These are phyloP conservation scores for Astyanax mexicanus DNA, from an alignment of 2,797 vertebrate species.

Conservation along the genomic window DNA sequence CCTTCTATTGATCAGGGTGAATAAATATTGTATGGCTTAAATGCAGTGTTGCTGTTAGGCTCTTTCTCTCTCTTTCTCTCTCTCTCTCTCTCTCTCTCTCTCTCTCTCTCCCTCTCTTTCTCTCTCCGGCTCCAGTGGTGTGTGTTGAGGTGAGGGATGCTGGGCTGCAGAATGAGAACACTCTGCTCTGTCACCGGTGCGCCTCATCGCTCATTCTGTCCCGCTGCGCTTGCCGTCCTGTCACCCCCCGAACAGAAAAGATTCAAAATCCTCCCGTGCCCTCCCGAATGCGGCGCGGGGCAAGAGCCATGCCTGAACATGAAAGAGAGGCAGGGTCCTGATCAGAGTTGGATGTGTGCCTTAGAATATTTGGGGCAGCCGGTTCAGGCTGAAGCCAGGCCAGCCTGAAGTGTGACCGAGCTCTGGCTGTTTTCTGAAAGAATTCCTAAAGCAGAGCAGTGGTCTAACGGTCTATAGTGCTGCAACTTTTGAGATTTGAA, in stretches of 20 bases:
- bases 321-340: conserved; percentile 27
- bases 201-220: conserved; percentile 54
- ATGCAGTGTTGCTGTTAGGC: conserved; percentile 24
- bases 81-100: conserved; percentile 11
- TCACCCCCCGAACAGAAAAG: conserved; percentile 41
- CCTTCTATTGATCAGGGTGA: conserved; percentile 42
- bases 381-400: not conserved
- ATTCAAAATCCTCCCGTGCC: conserved; percentile 47
- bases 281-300: conserved; percentile 26
- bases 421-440: too few relatives aligned
- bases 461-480: too few relatives aligned
- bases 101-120: conserved; percentile 24
- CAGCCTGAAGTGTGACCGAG: not conserved
- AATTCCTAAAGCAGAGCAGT: too few relatives aligned
- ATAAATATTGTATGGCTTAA: conserved; percentile 53
- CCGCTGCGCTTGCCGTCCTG: conserved; percentile 35
- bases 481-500: too few relatives aligned
- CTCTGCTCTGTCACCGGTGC: conserved; percentile 8
- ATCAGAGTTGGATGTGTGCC: conserved; percentile 49
- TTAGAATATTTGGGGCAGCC: conserved; percentile 29
- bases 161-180: conserved; percentile 47
- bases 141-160: conserved; percentile 32
- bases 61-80: conserved; percentile 12
- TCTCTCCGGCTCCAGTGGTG: not conserved
- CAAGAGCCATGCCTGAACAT: conserved; percentile 15